Conservation (phyloP, 2,113 vertebrate species). For the Ophthalmolycus amberensis region DNA sequence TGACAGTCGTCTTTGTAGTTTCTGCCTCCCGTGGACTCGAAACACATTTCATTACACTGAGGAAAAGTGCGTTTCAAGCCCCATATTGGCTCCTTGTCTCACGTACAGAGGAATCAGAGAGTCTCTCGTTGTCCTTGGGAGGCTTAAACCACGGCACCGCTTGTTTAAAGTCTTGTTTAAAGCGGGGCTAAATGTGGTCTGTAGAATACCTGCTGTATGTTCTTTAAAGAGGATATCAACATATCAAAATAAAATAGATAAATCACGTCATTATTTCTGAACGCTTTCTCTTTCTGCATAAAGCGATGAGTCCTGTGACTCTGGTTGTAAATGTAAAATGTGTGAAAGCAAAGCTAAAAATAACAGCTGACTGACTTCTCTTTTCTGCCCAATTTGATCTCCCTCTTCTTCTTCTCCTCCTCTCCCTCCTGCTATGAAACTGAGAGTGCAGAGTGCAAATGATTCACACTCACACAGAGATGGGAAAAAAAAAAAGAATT, state of each 20-base stretch:
- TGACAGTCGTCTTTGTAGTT: not conserved
- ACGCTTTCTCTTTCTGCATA: not conserved
- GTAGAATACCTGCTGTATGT: not conserved
- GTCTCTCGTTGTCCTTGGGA: not conserved
- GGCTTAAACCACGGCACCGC: not conserved
- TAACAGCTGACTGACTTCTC: slow-evolving; percentile 22
- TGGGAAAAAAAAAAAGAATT: not conserved
- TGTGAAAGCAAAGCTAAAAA: slow-evolving; percentile 59
- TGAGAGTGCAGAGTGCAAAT: slow-evolving; percentile 23
- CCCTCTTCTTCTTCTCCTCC: not conserved
- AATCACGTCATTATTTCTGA: not conserved
- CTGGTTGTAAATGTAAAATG: not conserved
- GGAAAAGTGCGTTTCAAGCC: not conserved
- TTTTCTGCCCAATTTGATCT: slow-evolving; percentile 39
- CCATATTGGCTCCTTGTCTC: not conserved
- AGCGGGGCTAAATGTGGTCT: not conserved
- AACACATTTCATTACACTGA: not conserved
- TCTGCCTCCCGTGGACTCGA: not conserved
- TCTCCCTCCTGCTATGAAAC: slow-evolving; percentile 8
- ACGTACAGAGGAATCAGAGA: not conserved
- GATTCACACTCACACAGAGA: slow-evolving; percentile 2
- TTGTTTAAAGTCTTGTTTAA: not conserved
- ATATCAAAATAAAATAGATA: too few relatives aligned
- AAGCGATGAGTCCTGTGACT: not conserved
- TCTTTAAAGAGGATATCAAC: not conserved